Conservation (phyloP, 1,140 invertebrate species). For the Venustaconcha ellipsiformis region DNA sequence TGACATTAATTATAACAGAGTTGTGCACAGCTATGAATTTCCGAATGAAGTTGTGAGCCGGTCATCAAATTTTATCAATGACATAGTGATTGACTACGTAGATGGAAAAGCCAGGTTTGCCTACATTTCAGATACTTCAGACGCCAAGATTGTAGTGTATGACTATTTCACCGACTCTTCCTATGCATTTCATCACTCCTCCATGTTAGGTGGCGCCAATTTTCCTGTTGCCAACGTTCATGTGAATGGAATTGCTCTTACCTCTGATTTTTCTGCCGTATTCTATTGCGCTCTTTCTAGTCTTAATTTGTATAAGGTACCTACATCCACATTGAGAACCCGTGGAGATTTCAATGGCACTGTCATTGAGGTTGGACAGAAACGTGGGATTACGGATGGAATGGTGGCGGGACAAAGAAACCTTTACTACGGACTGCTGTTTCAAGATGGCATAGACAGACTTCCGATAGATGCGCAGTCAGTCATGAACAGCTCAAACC, state of each 20-base stretch:
- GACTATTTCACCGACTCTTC: constrained; percentile 26
- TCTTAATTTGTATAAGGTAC: constrained; percentile 29
- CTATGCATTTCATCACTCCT: constrained; percentile 31
- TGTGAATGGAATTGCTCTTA: constrained; percentile 49
- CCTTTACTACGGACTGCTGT: constrained; percentile 37
- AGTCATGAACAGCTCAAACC: neutral
- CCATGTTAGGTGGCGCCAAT: constrained; percentile 32
- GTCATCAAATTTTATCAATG: constrained; percentile 41
- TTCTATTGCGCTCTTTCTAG: constrained; percentile 42
- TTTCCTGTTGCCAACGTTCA: constrained; percentile 8
- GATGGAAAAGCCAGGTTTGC: constrained; percentile 38
- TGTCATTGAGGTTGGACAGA: constrained; percentile 22
- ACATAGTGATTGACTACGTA: constrained; percentile 47
- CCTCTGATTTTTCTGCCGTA: constrained; percentile 40
- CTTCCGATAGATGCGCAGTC: neutral
- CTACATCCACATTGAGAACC: constrained; percentile 29
- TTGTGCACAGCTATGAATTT: constrained; percentile 29
- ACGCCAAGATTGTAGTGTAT: constrained; percentile 38
- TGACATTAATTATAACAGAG: constrained; percentile 24
- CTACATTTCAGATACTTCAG: constrained; percentile 44
- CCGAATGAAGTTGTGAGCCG: constrained; percentile 34
- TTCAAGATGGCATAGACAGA: constrained; percentile 30
- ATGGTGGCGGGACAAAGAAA: constrained; percentile 36
- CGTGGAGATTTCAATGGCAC: neutral
- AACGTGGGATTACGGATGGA: constrained; percentile 35